These are phyloP conservation scores for Corvus cornix DNA, from an alignment of 2,113 vertebrate species.

Conservation along the genomic window DNA sequence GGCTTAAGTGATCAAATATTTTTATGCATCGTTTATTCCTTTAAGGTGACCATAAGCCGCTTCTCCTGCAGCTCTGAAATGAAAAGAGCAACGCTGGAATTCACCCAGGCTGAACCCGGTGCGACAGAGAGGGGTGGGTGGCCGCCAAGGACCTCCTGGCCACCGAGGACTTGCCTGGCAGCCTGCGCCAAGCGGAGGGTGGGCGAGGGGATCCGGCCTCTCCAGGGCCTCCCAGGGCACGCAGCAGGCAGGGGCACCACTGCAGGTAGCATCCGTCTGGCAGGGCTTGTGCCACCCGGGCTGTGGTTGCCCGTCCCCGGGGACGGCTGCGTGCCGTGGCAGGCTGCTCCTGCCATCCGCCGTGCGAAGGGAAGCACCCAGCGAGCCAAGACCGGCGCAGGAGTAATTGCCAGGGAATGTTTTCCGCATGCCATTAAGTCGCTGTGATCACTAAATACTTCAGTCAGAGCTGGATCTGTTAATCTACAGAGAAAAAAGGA, in stretches of 20 bases:
- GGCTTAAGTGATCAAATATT: slow-evolving; percentile 65
- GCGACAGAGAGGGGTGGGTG: background rate
- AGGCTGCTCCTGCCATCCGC: rapidly evolving
- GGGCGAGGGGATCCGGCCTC: rapidly evolving
- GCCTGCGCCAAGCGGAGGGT: background rate
- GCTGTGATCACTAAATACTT: background rate
- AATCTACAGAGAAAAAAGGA: slow-evolving; percentile 9
- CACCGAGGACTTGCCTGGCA: background rate
- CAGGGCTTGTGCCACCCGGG: background rate
- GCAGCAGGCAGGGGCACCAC: background rate
- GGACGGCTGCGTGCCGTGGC: rapidly evolving
- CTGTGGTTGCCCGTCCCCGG: background rate
- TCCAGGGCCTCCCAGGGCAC: background rate
- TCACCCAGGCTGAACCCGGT: background rate
- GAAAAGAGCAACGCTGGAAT: slow-evolving; percentile 7
- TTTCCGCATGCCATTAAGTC: background rate
- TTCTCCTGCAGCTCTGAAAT: background rate
- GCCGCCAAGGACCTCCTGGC: background rate
- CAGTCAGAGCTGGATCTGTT: background rate
- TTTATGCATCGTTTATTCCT: slow-evolving; percentile 53
- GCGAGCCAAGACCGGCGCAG: background rate
- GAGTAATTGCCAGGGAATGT: background rate
- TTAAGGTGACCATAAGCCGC: slow-evolving; percentile 5
- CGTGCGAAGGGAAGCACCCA: rapidly evolving
- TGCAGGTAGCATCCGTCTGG: background rate